A percentile compares a stretch with the other conserved stretches of the same genome.
Conservation (phyloP, 2,888 invertebrate species). For the Eledone cirrhosa region DNA sequence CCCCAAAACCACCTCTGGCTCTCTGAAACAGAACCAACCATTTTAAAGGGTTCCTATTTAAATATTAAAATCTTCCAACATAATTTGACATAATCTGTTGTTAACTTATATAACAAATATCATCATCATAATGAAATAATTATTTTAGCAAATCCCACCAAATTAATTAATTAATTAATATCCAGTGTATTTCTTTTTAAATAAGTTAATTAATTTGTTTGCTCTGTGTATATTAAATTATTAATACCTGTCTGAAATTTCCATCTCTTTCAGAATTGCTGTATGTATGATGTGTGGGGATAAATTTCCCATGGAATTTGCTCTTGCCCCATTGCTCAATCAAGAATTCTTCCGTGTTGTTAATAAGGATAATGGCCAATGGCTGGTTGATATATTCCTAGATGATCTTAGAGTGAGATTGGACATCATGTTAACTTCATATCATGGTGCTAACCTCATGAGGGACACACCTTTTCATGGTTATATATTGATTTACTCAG, state of each 20-base stretch:
- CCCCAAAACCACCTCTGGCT: no score
- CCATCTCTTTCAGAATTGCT: conserved; percentile 68
- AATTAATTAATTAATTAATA: no score
- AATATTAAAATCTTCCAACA: no score
- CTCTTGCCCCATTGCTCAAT: conserved; percentile 84
- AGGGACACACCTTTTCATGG: conserved; percentile 90
- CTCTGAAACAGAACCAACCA: no score
- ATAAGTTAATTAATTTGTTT: no score
- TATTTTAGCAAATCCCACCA: no score
- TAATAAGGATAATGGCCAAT: conserved; percentile 79
- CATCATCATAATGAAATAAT: no score
- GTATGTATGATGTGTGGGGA: conserved; percentile 97
- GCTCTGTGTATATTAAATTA: no score
- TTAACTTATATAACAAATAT: no score
- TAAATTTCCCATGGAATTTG: conserved; percentile 88
- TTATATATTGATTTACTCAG: conserved; percentile 92
- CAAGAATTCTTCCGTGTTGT: conserved; percentile 88
- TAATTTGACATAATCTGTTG: no score
- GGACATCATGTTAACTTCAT: conserved; percentile 87
- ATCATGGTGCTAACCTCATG: conserved; percentile 91
- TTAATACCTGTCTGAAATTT: not conserved
- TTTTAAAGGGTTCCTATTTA: no score
- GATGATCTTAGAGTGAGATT: conserved; percentile 83
- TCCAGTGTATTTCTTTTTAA: no score
- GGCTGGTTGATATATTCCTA: conserved; percentile 90